Evolutionary conservation across 2,888 invertebrate species (phyloP).

Genomic region (Acrocyrtus sp.): DNA sequence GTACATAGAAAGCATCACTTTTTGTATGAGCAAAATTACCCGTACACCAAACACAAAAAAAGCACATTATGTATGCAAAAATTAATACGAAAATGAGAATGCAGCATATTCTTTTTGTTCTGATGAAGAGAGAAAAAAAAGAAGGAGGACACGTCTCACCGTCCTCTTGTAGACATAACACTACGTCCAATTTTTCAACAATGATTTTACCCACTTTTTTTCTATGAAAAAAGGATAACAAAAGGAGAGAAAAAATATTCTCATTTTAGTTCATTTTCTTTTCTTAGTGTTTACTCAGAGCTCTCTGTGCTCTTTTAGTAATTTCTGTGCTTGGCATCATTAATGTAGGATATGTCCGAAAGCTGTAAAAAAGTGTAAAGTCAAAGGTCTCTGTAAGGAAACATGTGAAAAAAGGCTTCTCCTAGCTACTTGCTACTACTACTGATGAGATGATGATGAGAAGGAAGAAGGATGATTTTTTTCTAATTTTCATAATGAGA

Average conservation of each 20-base stretch:
- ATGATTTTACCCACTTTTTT: neutral
- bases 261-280: constrained; percentile 6
- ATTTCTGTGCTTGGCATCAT: no score
- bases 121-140: constrained; percentile 12
- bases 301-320: no score
- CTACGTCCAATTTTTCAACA: neutral
- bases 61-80: no score
- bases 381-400: neutral
- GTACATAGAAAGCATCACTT: no score
- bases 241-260: constrained; percentile 1
- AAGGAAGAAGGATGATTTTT: constrained; percentile 39
- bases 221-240: neutral
- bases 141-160: constrained; percentile 26
- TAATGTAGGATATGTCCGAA: no score
- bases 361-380: no score
- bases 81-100: no score
- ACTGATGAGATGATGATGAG: constrained; percentile 8
- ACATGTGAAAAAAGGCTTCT: neutral
- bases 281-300: no score
- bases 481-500: constrained; percentile 53
- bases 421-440: neutral
- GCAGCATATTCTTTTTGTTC: no score
- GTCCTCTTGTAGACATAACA: neutral
- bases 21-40: no score
- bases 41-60: no score